Evolutionary conservation across 2,797 vertebrate species (phyloP).

Genomic region (Rhinoraja longicauda): DNA sequence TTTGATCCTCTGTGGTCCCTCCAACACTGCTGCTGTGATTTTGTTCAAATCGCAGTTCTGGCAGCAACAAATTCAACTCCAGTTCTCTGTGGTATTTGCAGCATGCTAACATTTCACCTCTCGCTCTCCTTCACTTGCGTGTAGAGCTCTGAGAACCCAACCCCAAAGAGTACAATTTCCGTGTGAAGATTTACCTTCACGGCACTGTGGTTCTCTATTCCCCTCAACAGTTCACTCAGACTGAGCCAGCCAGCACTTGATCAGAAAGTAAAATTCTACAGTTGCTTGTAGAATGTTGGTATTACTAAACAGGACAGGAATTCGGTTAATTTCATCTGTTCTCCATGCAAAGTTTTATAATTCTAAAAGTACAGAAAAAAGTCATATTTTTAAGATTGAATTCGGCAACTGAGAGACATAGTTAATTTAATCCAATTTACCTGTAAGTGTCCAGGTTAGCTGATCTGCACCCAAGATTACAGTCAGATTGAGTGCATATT

Average conservation of each 20-base stretch:
- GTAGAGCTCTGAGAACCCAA: background rate
- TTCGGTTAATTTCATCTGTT: background rate
- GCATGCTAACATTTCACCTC: background rate
- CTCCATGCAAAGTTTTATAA: background rate
- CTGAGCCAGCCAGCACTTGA: background rate
- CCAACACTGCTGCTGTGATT: background rate
- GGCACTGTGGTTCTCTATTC: background rate
- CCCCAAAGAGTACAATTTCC: background rate
- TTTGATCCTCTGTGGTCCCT: background rate
- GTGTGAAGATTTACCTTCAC: background rate
- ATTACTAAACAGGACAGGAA: no score
- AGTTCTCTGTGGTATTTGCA: background rate
- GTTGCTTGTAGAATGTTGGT: no score
- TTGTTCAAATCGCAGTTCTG: background rate
- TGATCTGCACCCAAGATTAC: no score
- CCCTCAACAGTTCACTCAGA: background rate
- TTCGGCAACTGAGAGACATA: background rate
- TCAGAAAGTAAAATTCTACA: background rate
- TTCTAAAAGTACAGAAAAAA: background rate
- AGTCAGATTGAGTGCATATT: no score
- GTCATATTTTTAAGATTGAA: background rate
- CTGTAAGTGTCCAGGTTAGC: background rate
- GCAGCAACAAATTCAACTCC: background rate
- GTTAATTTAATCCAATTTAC: background rate
- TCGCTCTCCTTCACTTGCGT: background rate